Evolutionary conservation across 2,113 vertebrate species (phyloP).

Genomic region (Odontesthes bonariensis): DNA sequence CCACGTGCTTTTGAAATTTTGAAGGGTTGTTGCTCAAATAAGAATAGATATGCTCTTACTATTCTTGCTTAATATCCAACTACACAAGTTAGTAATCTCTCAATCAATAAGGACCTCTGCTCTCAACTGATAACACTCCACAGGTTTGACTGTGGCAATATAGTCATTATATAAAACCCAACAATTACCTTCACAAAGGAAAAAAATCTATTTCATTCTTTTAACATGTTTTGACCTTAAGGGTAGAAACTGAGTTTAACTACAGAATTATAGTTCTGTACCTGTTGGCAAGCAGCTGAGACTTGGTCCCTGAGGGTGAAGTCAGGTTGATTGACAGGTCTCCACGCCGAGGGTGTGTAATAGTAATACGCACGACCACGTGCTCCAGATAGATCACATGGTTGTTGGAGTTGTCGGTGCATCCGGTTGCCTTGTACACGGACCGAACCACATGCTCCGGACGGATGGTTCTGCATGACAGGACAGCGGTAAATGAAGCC

Average conservation of each 20-base stretch:
- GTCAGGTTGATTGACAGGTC: slow-evolving; percentile 98
- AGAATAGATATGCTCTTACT: no score
- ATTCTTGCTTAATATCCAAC: background rate
- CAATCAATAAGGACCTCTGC: background rate
- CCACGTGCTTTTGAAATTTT: no score
- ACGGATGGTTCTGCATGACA: slow-evolving; percentile 91
- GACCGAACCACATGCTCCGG: slow-evolving; percentile 94
- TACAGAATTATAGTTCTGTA: slow-evolving; percentile 61
- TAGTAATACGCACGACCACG: slow-evolving; percentile 95
- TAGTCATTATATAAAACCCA: background rate
- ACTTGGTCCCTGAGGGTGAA: slow-evolving; percentile 97
- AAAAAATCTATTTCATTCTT: background rate
- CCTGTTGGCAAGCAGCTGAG: slow-evolving; percentile 98
- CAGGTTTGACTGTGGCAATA: background rate
- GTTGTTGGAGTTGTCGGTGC: slow-evolving; percentile 93
- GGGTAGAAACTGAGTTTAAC: background rate
- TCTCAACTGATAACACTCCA: background rate
- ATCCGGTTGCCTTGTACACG: slow-evolving; percentile 98
- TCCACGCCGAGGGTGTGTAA: slow-evolving; percentile 94
- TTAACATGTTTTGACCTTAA: background rate
- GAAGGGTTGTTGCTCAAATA: no score
- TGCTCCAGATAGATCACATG: slow-evolving; percentile 98
- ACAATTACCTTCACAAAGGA: background rate
- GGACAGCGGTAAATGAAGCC: background rate
- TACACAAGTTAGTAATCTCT: background rate